phyloP scores from a whole-genome alignment of 2,797 vertebrate genomes.

The Limosa lapponica region DNA sequence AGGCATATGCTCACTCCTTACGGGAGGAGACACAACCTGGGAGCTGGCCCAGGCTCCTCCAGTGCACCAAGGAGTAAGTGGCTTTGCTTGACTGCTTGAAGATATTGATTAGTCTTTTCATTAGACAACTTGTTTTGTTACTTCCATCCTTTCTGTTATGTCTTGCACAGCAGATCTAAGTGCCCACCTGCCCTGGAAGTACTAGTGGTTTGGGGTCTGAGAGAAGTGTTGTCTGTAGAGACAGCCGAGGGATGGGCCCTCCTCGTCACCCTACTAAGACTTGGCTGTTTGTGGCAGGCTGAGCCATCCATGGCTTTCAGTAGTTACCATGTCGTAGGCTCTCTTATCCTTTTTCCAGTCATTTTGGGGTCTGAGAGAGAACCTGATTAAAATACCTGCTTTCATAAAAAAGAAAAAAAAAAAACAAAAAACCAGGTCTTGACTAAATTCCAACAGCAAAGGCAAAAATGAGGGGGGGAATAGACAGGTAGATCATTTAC shows the following conservation, averaged over 20 bases:
- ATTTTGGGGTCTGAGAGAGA: neutral
- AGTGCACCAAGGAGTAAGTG: fast-evolving
- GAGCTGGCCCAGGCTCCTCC: neutral
- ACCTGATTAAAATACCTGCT: neutral
- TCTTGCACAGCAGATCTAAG: neutral
- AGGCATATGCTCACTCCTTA: neutral
- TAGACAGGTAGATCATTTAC: neutral
- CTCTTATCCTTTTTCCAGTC: neutral
- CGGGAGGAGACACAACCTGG: neutral
- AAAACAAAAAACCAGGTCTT: neutral
- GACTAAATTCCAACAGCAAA: neutral
- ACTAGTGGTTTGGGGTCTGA: fast-evolving
- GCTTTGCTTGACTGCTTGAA: neutral
- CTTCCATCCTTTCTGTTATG: neutral
- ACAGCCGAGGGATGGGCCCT: neutral
- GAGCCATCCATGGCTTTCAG: neutral
- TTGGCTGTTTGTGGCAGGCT: neutral
- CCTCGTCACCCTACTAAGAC: neutral
- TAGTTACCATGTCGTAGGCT: neutral
- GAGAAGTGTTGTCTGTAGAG: neutral
- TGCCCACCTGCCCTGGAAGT: neutral
- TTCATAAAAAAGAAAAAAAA: neutral
- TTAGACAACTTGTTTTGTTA: neutral
- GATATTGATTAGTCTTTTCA: neutral
- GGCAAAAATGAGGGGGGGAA: neutral